Evolutionary conservation across 1,140 invertebrate species (phyloP).

Genomic region (Drosophila eugracilis): DNA sequence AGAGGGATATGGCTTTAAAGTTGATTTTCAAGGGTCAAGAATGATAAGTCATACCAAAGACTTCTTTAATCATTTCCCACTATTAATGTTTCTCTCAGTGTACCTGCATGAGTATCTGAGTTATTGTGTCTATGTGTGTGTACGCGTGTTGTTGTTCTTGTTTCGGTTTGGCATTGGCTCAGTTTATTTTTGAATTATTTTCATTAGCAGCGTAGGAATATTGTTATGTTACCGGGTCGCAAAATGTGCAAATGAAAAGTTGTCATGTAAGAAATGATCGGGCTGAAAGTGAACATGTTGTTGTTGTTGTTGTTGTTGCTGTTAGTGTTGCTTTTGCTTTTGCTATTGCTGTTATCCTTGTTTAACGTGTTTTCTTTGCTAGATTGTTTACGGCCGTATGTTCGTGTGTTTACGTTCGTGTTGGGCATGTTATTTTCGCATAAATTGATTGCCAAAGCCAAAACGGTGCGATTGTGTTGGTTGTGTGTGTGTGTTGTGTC

Average conservation of each 20-base stretch:
- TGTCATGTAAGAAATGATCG: slow-evolving; percentile 46
- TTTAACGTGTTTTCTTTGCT: slow-evolving; percentile 35
- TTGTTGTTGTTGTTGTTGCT: slow-evolving; percentile 18
- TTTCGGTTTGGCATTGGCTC: slow-evolving; percentile 60
- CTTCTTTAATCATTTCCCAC: not conserved
- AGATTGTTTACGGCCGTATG: slow-evolving; percentile 23
- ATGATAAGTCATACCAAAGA: no score
- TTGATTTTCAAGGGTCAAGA: no score
- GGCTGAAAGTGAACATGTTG: slow-evolving; percentile 39
- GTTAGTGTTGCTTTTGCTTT: slow-evolving; percentile 11
- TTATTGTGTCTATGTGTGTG: slow-evolving; percentile 30
- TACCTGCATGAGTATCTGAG: slow-evolving; percentile 4
- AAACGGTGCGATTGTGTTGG: slow-evolving; percentile 64
- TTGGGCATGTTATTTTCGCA: slow-evolving; percentile 68
- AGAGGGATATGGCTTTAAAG: no score
- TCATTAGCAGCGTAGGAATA: slow-evolving; percentile 36
- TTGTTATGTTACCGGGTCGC: slow-evolving; percentile 33
- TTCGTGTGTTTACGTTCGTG: slow-evolving; percentile 43
- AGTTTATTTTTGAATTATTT: slow-evolving; percentile 63
- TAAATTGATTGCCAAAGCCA: slow-evolving; percentile 77
- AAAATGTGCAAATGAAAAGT: slow-evolving; percentile 43
- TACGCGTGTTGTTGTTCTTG: slow-evolving; percentile 57
- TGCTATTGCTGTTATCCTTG: slow-evolving; percentile 33
- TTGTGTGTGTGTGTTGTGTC: slow-evolving; percentile 27
- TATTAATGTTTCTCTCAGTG: slow-evolving; percentile 6